Evolutionary conservation across 1,140 invertebrate genomes (phyloP).

Genomic region (Diachasmimorpha longicaudata): DNA sequence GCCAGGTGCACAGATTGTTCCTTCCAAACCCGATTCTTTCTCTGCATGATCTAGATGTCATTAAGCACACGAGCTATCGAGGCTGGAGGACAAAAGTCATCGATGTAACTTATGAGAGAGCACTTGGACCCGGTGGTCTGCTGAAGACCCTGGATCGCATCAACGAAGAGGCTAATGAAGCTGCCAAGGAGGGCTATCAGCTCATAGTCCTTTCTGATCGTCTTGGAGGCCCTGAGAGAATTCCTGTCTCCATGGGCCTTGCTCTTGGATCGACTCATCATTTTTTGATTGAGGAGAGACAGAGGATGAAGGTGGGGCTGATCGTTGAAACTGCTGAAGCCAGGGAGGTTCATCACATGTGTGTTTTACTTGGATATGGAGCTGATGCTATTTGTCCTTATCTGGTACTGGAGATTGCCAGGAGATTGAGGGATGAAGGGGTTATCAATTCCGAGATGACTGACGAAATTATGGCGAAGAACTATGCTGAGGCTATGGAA

Average conservation of each 20-base stretch:
- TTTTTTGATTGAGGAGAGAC: conserved; percentile 91
- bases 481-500: conserved; percentile 76
- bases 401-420: conserved; percentile 92
- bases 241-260: conserved; percentile 84
- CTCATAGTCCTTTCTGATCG: conserved; percentile 90
- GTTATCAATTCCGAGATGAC: conserved; percentile 77
- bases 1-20: conserved; percentile 93
- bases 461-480: conserved; percentile 85
- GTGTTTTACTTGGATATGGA: conserved; percentile 94
- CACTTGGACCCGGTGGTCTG: conserved; percentile 76
- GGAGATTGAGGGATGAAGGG: conserved; percentile 80
- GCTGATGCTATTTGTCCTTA: conserved; percentile 98
- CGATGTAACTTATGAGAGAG: conserved; percentile 85
- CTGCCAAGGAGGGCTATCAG: conserved; percentile 82
- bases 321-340: conserved; percentile 94
- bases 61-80: conserved; percentile 84
- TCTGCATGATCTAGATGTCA: conserved; percentile 85
- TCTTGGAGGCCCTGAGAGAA: conserved; percentile 71
- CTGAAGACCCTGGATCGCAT: conserved; percentile 79
- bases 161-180: conserved; percentile 80
- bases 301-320: conserved; percentile 95
- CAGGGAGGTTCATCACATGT: conserved; percentile 96
- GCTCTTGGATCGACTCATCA: conserved; percentile 95
- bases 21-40: conserved; percentile 95
- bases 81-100: conserved; percentile 92